phyloP scores from a whole-genome alignment of 2,888 invertebrate genomes.

The Dolichomitus sp. region DNA sequence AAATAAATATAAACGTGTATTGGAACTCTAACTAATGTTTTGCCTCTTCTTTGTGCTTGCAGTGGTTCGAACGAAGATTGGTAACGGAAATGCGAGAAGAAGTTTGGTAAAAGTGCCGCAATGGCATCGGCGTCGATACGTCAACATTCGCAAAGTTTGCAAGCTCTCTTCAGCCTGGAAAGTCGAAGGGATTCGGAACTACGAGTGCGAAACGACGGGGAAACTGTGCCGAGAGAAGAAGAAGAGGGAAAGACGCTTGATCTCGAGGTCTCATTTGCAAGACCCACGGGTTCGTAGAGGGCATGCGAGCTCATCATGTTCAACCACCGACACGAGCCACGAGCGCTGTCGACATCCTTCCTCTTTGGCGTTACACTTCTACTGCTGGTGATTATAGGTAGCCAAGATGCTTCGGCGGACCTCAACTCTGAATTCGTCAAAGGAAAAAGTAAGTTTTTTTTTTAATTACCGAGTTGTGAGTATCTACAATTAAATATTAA shows the following conservation, averaged over 20 bases:
- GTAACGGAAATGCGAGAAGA: constrained; percentile 62
- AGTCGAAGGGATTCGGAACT: constrained; percentile 71
- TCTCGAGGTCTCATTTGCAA: constrained; percentile 72
- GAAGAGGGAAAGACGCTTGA: constrained; percentile 62
- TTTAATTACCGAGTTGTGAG: constrained; percentile 12
- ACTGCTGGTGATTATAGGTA: constrained; percentile 76
- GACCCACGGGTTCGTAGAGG: constrained; percentile 81
- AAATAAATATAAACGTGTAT: constrained; percentile 10
- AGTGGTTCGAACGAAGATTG: constrained; percentile 42
- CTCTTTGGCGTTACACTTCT: constrained; percentile 75
- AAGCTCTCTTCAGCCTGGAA: constrained; percentile 50
- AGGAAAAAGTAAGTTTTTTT: constrained; percentile 91
- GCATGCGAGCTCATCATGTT: constrained; percentile 85
- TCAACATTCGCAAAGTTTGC: constrained; percentile 38
- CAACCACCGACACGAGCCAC: constrained; percentile 81
- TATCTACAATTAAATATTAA: constrained; percentile 28
- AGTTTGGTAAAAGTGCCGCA: constrained; percentile 63
- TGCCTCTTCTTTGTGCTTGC: constrained; percentile 31
- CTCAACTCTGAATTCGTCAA: constrained; percentile 91
- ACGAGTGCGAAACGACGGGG: constrained; percentile 24
- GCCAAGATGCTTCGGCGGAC: constrained; percentile 80
- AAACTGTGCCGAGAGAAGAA: background rate
- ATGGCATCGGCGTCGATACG: constrained; percentile 59
- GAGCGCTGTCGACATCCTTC: constrained; percentile 80
- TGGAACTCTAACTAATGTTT: constrained; percentile 8